Percentiles rank a stretch among this genome's conserved stretches.
These are phyloP conservation scores for Crypturellus tataupa DNA, from an alignment of 2,797 vertebrate genomes.

Conservation along the genomic window DNA sequence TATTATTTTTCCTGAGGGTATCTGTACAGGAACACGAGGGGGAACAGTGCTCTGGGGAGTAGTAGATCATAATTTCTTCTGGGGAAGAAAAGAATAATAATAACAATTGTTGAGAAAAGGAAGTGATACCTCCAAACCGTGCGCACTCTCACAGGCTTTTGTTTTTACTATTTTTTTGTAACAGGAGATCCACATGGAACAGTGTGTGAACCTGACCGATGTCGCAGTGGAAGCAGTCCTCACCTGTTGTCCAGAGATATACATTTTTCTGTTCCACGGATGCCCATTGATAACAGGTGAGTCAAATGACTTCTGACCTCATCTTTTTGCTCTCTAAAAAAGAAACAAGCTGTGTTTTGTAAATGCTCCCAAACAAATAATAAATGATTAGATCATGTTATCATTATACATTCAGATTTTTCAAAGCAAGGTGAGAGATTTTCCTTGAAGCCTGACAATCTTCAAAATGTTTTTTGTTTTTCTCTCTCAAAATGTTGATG, in stretches of 20 bases:
- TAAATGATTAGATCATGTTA: background rate
- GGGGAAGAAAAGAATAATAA: background rate
- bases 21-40: background rate
- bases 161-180: background rate
- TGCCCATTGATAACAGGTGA: constrained; percentile 89
- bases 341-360: background rate
- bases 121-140: background rate
- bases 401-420: background rate
- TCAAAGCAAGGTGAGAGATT: background rate
- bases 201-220: constrained; percentile 86
- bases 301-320: background rate
- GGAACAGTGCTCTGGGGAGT: background rate
- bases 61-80: background rate
- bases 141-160: background rate
- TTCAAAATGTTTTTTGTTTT: background rate
- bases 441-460: background rate
- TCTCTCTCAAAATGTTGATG: background rate
- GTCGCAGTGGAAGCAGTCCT: constrained; percentile 85
- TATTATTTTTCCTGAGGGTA: background rate
- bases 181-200: constrained; percentile 88
- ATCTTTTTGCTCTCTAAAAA: background rate
- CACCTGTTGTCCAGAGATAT: constrained; percentile 85
- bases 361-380: background rate
- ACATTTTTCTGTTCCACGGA: constrained; percentile 87
- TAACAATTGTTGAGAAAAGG: background rate